A percentile compares a stretch with the other conserved stretches of the same genome.
These are phyloP conservation scores for Hymenopus coronatus DNA, from an alignment of 2,888 invertebrate species.

Conservation along the genomic window DNA sequence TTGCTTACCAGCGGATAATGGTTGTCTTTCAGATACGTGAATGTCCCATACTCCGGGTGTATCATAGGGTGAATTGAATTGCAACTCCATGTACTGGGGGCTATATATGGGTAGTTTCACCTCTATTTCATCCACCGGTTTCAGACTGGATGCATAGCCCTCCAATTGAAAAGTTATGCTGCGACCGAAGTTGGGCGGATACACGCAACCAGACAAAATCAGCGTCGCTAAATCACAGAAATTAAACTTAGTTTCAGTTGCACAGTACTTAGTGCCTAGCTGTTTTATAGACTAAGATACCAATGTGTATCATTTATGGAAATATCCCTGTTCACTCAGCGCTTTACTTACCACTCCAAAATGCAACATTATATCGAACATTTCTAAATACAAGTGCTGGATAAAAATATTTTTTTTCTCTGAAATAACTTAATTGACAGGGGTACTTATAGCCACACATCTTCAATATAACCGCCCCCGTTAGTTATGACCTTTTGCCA, in stretches of 20 bases:
- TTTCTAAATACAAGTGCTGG: no score
- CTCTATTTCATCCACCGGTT: conserved; percentile 36
- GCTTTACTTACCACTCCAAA: no score
- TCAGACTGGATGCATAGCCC: conserved; percentile 39
- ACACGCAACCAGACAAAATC: conserved; percentile 36
- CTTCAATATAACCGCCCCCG: no score
- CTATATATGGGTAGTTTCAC: conserved; percentile 40
- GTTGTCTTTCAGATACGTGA: conserved; percentile 37
- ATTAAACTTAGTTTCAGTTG: background rate
- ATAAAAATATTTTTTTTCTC: no score
- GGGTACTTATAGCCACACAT: no score
- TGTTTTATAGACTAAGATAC: no score
- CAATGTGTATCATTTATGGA: no score
- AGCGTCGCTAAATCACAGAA: conserved; percentile 39
- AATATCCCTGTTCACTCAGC: no score
- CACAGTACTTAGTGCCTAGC: no score
- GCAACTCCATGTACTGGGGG: conserved; percentile 14
- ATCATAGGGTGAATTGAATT: conserved; percentile 24
- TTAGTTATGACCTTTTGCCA: no score
- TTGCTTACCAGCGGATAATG: conserved; percentile 3
- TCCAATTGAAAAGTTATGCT: conserved; percentile 41
- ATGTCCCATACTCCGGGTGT: conserved; percentile 40
- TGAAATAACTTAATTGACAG: no score
- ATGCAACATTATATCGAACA: no score
- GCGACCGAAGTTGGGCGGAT: conserved; percentile 38